Percentiles rank a stretch among this genome's conserved stretches.
phyloP scores from a whole-genome alignment of 2,113 vertebrate species.

The Dermatemys mawii region DNA sequence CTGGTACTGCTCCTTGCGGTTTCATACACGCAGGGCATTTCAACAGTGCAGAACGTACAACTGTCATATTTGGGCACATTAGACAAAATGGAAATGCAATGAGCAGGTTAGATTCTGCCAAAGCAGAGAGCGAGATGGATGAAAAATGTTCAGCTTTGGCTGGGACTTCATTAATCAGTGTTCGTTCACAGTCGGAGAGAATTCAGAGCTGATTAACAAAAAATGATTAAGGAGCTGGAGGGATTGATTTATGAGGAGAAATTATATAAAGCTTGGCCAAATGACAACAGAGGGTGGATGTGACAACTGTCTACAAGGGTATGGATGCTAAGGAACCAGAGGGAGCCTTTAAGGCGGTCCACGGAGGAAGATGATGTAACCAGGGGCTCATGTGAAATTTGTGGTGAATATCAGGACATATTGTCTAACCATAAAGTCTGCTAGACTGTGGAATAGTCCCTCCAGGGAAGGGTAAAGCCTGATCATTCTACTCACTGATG shows the following conservation, averaged over 20 bases:
- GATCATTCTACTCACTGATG: background rate
- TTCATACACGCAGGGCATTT: background rate
- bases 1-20: no score
- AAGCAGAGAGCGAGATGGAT: background rate
- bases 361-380: background rate
- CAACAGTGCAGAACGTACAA: background rate
- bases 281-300: background rate
- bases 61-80: accelerated
- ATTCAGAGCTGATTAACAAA: background rate
- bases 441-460: background rate
- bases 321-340: background rate
- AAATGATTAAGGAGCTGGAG: background rate
- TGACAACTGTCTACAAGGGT: accelerated
- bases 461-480: background rate
- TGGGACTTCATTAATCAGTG: background rate
- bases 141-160: background rate
- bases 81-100: background rate
- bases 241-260: background rate
- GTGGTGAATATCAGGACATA: background rate
- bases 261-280: background rate
- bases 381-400: background rate
- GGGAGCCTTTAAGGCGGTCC: background rate
- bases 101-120: background rate
- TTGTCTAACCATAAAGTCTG: background rate
- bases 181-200: background rate